Base-by-base conservation (phyloP, 2,113 vertebrate genomes). In the Vimba vimba region DNA sequence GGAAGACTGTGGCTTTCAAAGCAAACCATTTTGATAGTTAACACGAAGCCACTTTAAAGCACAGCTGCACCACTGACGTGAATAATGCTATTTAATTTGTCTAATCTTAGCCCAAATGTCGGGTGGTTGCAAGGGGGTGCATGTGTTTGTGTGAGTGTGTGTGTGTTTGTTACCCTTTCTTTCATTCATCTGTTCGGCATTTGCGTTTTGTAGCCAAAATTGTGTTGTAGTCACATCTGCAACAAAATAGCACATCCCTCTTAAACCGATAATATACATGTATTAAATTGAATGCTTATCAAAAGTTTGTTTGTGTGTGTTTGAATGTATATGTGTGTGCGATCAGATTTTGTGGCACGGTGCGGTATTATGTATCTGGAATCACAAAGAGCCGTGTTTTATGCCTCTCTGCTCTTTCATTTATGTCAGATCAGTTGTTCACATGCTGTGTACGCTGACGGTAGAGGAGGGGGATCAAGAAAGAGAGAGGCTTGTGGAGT, bases 21-120 rank as follows among this genome's bases (percentile, higher is more conserved):
- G 93, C 92, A 93, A 94, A 93, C 91, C 93, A 91, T 93, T 92
- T 88, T 91, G 93, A 93, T 93, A 93, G 92, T 95, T 94, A 94
- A 94, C 90, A 69, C 83, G 75, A 91, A 94, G 92, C 94, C 94
- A 95, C 93, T 94, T 95, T 86, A 94, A 94, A 93, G 92, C 89
- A 86, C 91, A 93, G 93, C 94, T 92, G 92, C 47, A 79, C 93
- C 91, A 93, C 90, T 93, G 93, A 94, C 92, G 91, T 93, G 92
- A 93, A 93, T 92, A 94, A 93, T 93, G 87, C 90, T 88, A 91
- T 94, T 94, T 95, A 91, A 94, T 93, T 94, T 93, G 92, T 93
- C 93, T 95, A 94, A 95, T 94, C 93, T 95, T 94, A 94, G 93
- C 88, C 76, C 90, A 91, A 92, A 92, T 89, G 84, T 83, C 82